Evolutionary conservation across 2,113 vertebrate species (phyloP).

Genomic region (Syrmaticus mikado): DNA sequence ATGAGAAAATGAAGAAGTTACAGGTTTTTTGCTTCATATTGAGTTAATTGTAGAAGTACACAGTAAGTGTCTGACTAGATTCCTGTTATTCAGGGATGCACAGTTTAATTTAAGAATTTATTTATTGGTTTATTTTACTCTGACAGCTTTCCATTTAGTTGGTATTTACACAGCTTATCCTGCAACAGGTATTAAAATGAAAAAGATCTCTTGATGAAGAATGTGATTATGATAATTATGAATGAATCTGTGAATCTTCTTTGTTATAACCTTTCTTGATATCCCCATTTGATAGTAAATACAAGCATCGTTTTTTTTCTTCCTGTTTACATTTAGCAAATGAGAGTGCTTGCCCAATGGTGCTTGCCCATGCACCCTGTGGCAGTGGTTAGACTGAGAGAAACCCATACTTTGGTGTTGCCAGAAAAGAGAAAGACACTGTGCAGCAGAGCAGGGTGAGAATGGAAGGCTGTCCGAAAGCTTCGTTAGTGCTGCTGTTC

Average conservation of each 20-base stretch:
- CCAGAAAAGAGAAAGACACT: not conserved
- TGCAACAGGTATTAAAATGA: not conserved
- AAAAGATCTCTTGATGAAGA: not conserved
- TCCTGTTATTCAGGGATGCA: not conserved
- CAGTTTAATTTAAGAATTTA: not conserved
- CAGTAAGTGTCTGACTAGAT: not conserved
- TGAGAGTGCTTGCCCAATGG: not conserved
- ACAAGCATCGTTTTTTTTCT: not conserved
- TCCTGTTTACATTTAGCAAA: not conserved
- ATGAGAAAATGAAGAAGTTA: not conserved
- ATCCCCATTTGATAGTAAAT: not conserved
- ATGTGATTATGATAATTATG: not conserved
- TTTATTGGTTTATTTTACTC: not conserved
- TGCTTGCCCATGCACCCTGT: accelerated
- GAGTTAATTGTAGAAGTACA: not conserved
- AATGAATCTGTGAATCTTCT: not conserved
- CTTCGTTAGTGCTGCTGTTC: not conserved
- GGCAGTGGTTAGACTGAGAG: not conserved
- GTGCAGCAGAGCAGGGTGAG: not conserved
- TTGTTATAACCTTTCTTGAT: not conserved
- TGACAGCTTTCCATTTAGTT: not conserved
- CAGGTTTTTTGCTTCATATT: not conserved
- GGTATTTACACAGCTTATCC: not conserved
- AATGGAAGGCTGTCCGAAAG: not conserved
- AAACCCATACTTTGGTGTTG: not conserved